phyloP scores from a whole-genome alignment of 2,113 vertebrate genomes.

The Ctenomys sociabilis region DNA sequence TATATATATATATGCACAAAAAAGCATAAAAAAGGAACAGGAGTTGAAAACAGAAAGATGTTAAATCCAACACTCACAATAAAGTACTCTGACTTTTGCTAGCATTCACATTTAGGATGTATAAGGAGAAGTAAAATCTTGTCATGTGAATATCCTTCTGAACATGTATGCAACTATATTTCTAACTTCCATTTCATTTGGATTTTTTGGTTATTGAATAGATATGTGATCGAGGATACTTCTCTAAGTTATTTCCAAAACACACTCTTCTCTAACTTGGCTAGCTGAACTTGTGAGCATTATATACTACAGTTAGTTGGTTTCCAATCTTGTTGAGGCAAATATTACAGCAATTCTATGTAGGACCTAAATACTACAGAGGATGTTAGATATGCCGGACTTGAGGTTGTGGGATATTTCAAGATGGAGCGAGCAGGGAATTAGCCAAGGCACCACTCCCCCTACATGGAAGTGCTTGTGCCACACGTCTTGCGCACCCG shows the following conservation, averaged over 20 bases:
- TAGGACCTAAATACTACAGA: neutral
- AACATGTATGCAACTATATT: neutral
- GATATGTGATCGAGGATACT: neutral
- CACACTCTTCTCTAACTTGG: neutral
- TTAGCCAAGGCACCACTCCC: neutral
- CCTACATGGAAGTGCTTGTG: accelerated
- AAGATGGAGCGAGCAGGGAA: neutral
- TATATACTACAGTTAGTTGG: neutral
- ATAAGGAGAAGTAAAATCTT: neutral
- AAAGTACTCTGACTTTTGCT: neutral
- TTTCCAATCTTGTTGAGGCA: neutral
- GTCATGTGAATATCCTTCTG: neutral
- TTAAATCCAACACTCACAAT: neutral
- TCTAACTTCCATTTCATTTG: neutral
- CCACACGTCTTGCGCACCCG: accelerated
- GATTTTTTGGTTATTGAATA: neutral
- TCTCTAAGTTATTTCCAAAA: slow-evolving; percentile 31
- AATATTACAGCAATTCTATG: neutral
- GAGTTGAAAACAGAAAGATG: neutral
- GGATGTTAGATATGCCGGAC: neutral
- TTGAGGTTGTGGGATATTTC: neutral
- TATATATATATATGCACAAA: too few relatives aligned
- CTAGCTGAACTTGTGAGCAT: neutral
- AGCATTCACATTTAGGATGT: neutral
- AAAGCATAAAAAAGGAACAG: neutral